Evolutionary conservation across 1,140 invertebrate species (phyloP).

Genomic region (Drosophila pseudoananassae): DNA sequence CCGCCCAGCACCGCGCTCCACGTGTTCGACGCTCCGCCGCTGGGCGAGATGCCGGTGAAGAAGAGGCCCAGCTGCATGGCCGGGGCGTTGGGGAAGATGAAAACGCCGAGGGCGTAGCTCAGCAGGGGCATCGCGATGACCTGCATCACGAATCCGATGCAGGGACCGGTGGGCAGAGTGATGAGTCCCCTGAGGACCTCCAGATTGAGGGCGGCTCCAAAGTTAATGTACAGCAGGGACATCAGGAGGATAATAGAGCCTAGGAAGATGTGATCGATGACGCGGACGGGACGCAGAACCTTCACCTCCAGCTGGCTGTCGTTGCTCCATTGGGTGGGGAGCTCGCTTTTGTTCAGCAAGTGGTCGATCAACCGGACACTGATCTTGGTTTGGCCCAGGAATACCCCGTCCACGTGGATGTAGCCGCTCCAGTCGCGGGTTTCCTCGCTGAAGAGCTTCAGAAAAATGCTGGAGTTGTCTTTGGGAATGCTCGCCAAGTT

Average conservation of each 20-base stretch:
- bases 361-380: slow-evolving; percentile 52
- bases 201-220: slow-evolving; percentile 95
- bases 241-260: slow-evolving; percentile 91
- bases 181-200: slow-evolving; percentile 89
- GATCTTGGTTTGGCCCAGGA: slow-evolving; percentile 62
- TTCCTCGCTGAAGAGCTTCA: slow-evolving; percentile 15
- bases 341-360: slow-evolving; percentile 20
- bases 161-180: slow-evolving; percentile 90
- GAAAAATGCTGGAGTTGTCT: slow-evolving; percentile 44
- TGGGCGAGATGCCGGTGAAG: slow-evolving; percentile 95
- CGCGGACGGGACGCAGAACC: slow-evolving; percentile 87
- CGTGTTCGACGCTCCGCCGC: slow-evolving; percentile 97
- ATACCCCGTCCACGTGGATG: slow-evolving; percentile 47
- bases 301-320: slow-evolving; percentile 83
- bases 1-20: slow-evolving; percentile 95
- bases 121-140: slow-evolving; percentile 96
- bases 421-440: slow-evolving; percentile 55
- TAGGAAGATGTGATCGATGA: slow-evolving; percentile 91
- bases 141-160: slow-evolving; percentile 92
- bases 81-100: slow-evolving; percentile 89
- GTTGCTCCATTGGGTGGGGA: slow-evolving; percentile 35
- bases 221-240: slow-evolving; percentile 95
- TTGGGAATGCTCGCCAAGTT: slow-evolving; percentile 55
- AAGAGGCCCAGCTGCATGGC: slow-evolving; percentile 94
- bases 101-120: slow-evolving; percentile 89